Evolutionary conservation across 2,888 invertebrate species (phyloP).

Genomic region (Crepidodera aurea): DNA sequence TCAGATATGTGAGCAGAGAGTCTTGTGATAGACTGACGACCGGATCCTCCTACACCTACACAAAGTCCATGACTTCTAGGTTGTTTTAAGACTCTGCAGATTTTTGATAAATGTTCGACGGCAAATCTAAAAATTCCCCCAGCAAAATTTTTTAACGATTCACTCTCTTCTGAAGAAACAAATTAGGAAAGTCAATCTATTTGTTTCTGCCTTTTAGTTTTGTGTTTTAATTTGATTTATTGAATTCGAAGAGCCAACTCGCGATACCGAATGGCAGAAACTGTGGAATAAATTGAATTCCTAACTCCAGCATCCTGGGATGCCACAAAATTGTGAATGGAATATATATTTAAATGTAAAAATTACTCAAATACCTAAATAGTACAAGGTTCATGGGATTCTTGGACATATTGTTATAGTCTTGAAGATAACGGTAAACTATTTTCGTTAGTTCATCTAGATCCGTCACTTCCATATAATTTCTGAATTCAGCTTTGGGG

Average conservation of each 20-base stretch:
- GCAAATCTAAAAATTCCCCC: slow-evolving; percentile 87
- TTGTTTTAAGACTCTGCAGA: slow-evolving; percentile 90
- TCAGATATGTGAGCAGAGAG: slow-evolving; percentile 94
- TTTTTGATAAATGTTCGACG: slow-evolving; percentile 90
- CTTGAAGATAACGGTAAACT: slow-evolving; percentile 87
- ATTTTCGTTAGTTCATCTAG: slow-evolving; percentile 81
- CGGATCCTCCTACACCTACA: slow-evolving; percentile 93
- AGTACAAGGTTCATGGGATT: slow-evolving; percentile 96
- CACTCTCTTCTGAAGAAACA: slow-evolving; percentile 16
- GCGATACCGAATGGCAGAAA: too few relatives aligned
- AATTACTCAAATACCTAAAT: slow-evolving; percentile 82
- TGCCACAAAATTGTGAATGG: too few relatives aligned
- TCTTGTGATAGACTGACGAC: slow-evolving; percentile 88
- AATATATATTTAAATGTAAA: too few relatives aligned
- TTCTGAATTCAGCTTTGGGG: slow-evolving; percentile 87
- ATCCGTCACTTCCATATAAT: slow-evolving; percentile 89
- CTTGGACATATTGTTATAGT: slow-evolving; percentile 94
- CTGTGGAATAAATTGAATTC: too few relatives aligned
- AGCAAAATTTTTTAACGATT: slow-evolving; percentile 13
- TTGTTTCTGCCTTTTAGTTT: too few relatives aligned
- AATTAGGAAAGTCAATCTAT: not conserved
- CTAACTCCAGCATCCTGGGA: too few relatives aligned
- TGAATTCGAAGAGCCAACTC: too few relatives aligned
- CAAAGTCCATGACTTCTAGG: slow-evolving; percentile 83
- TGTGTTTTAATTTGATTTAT: too few relatives aligned